These are phyloP conservation scores for Helicoverpa armigera DNA, from an alignment of 1,140 invertebrate genomes.

Conservation along the genomic window DNA sequence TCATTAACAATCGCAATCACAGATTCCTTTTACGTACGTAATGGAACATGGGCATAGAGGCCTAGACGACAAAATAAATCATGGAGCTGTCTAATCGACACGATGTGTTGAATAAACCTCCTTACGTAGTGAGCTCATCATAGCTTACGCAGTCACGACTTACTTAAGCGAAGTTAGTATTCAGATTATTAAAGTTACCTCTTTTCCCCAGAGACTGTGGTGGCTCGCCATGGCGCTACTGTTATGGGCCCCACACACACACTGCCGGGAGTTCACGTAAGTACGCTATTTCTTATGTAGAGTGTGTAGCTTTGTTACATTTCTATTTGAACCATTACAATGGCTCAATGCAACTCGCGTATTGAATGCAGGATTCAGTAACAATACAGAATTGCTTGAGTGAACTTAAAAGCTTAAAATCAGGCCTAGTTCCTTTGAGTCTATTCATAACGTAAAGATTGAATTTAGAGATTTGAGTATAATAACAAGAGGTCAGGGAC, in stretches of 20 bases:
- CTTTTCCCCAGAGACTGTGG: constrained; percentile 76
- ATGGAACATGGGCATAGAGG: no score
- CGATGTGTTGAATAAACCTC: constrained; percentile 37
- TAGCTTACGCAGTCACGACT: constrained; percentile 29
- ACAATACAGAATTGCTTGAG: constrained; percentile 7
- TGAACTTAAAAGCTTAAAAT: constrained; percentile 22
- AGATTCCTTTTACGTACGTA: no score
- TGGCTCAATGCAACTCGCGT: neutral
- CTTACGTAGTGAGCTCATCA: constrained; percentile 18
- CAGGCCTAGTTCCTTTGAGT: neutral
- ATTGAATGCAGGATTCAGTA: constrained; percentile 35
- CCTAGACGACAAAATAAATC: neutral
- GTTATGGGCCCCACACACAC: constrained; percentile 65
- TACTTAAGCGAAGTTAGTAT: constrained; percentile 24
- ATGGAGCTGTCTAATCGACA: no score
- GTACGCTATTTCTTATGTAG: constrained; percentile 53
- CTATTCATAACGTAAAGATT: neutral
- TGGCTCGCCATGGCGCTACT: constrained; percentile 69
- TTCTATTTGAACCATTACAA: constrained; percentile 28
- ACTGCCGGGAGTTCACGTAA: constrained; percentile 76
- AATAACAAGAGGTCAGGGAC: no score
- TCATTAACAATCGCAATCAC: neutral
- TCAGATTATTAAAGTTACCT: constrained; percentile 44
- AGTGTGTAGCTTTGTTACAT: constrained; percentile 7
- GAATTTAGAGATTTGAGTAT: no score